Evolutionary conservation across 2,113 vertebrate genomes (phyloP).

Genomic region (Festucalex cinctus): DNA sequence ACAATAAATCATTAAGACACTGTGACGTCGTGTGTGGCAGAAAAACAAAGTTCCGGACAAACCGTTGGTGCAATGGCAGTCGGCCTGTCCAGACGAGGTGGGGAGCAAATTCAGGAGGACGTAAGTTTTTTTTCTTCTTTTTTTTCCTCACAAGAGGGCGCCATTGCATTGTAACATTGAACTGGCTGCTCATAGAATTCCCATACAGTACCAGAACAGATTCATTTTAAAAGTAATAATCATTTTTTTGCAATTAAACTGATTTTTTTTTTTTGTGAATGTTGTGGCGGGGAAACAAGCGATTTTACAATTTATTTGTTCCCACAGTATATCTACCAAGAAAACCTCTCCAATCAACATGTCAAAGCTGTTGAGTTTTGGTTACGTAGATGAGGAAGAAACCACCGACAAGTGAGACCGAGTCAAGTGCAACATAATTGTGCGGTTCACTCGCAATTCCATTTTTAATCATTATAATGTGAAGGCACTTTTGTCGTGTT

Average conservation of each 20-base stretch:
- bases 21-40: slow-evolving; percentile 14
- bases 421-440: background rate
- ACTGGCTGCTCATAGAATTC: no score
- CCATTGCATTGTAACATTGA: background rate
- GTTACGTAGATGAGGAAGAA: slow-evolving; percentile 60
- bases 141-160: background rate
- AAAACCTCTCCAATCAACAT: slow-evolving; percentile 63
- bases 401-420: slow-evolving; percentile 5
- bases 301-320: slow-evolving; percentile 8
- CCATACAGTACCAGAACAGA: no score
- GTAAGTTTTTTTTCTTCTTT: background rate
- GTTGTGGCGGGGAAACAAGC: no score
- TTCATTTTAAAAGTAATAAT: no score
- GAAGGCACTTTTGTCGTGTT: background rate
- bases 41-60: slow-evolving; percentile 6
- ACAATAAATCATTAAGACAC: background rate
- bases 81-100: background rate
- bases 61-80: slow-evolving; percentile 34
- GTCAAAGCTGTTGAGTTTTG: slow-evolving; percentile 72
- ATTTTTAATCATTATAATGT: background rate
- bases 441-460: background rate
- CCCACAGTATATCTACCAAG: slow-evolving; percentile 57
- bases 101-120: slow-evolving; percentile 4
- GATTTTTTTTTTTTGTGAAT: no score
- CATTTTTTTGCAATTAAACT: no score